phyloP scores from a whole-genome alignment of 2,888 invertebrate genomes.

The Dryobota labecula region DNA sequence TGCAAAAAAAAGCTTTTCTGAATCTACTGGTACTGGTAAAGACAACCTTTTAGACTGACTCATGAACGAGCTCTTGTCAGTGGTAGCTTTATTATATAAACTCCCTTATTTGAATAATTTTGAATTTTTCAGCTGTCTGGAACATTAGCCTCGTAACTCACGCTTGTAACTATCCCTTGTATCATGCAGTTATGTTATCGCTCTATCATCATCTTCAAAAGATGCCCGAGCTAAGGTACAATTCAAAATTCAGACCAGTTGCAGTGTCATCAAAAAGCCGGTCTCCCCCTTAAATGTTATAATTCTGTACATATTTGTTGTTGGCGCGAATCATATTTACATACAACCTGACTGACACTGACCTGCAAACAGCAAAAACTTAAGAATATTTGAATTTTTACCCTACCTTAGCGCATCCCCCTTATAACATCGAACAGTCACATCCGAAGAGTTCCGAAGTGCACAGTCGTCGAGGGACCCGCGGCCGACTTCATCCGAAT shows the following conservation, averaged over 20 bases:
- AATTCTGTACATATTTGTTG: too few relatives aligned
- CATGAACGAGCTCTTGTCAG: not conserved
- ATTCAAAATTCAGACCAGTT: not conserved
- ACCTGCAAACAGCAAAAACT: too few relatives aligned
- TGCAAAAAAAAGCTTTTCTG: not conserved
- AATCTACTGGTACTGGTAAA: not conserved
- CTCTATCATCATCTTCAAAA: not conserved
- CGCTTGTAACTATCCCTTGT: too few relatives aligned
- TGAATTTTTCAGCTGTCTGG: too few relatives aligned
- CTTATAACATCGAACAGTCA: not conserved
- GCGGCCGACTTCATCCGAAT: constrained; percentile 30
- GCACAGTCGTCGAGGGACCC: constrained; percentile 5
- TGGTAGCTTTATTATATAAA: too few relatives aligned
- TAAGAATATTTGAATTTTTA: too few relatives aligned
- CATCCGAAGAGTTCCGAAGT: constrained; percentile 10
- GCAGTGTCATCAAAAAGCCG: not conserved
- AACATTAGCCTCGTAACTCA: not conserved
- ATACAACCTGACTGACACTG: too few relatives aligned
- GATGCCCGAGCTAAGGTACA: too few relatives aligned
- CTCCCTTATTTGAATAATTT: too few relatives aligned
- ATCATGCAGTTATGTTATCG: not conserved
- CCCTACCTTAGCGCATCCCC: too few relatives aligned
- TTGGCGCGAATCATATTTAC: too few relatives aligned
- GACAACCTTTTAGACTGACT: not conserved
- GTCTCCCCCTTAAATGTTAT: too few relatives aligned